Evolutionary conservation across 2,888 invertebrate genomes (phyloP).

Genomic region (Nomada flava): DNA sequence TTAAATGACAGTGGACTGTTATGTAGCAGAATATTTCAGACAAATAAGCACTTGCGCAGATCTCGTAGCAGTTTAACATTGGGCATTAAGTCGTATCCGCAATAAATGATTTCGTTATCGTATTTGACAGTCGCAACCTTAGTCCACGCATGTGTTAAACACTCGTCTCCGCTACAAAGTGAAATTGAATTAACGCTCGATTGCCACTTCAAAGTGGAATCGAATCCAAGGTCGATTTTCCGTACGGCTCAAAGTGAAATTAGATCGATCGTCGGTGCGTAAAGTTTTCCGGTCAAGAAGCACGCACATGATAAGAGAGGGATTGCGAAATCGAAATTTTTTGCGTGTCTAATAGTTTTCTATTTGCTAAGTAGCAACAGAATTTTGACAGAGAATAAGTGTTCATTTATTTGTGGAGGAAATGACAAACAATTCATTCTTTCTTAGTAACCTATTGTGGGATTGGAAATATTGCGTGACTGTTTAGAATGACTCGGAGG

Average conservation of each 20-base stretch:
- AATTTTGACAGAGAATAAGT: too few relatives aligned
- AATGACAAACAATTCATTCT: too few relatives aligned
- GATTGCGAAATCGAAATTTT: neutral
- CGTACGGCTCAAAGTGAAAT: slow-evolving; percentile 23
- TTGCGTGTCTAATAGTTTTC: neutral
- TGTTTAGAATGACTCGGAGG: too few relatives aligned
- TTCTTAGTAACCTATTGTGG: too few relatives aligned
- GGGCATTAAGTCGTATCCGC: neutral
- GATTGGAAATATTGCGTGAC: too few relatives aligned
- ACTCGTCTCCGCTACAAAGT: slow-evolving; percentile 9
- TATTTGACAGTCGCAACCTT: slow-evolving; percentile 24
- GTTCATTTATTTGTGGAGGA: too few relatives aligned
- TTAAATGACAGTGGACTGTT: too few relatives aligned
- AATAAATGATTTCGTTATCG: neutral
- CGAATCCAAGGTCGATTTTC: slow-evolving; percentile 32
- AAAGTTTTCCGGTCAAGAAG: slow-evolving; percentile 27
- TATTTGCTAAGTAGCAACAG: neutral
- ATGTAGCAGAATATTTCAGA: too few relatives aligned
- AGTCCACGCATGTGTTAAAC: neutral
- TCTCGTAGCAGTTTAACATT: neutral
- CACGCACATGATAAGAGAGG: neutral
- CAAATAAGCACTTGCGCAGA: neutral
- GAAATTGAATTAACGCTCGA: slow-evolving; percentile 40
- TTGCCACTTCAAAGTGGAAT: slow-evolving; percentile 38
- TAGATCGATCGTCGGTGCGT: slow-evolving; percentile 34